A percentile compares a stretch with the other conserved stretches of the same genome.
phyloP scores from a whole-genome alignment of 2,888 invertebrate species.

The Monopis laevigella region DNA sequence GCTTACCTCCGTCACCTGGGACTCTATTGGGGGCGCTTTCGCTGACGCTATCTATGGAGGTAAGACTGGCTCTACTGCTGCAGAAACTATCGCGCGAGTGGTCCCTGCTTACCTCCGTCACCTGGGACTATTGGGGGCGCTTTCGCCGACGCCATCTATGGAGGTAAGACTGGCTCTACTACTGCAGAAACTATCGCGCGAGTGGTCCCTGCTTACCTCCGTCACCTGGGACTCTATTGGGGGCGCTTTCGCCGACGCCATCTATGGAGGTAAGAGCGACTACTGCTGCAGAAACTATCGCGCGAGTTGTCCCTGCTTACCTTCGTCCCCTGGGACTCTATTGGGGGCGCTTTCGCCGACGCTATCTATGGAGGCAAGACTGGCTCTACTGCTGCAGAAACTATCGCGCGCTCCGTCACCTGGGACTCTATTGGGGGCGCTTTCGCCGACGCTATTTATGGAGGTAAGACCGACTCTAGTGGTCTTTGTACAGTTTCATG shows the following conservation, averaged over 20 bases:
- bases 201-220: constrained; percentile 79
- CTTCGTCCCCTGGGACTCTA: constrained; percentile 77
- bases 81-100: constrained; percentile 79
- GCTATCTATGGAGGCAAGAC: constrained; percentile 70
- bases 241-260: constrained; percentile 71
- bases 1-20: constrained; percentile 78
- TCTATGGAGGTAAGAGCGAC: constrained; percentile 71
- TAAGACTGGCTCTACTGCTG: constrained; percentile 68
- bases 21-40: constrained; percentile 72
- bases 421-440: constrained; percentile 77
- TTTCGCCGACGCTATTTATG: constrained; percentile 73
- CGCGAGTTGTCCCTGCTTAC: constrained; percentile 79
- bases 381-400: constrained; percentile 75
- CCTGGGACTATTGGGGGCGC: constrained; percentile 77
- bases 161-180: constrained; percentile 71
- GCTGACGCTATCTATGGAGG: constrained; percentile 74
- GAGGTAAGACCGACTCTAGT: too few species aligned
- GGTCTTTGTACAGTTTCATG: too few species aligned
- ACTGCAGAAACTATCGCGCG: constrained; percentile 75
- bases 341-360: constrained; percentile 74
- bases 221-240: constrained; percentile 80
- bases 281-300: constrained; percentile 75
- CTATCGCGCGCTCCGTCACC: constrained; percentile 75
- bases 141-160: constrained; percentile 73
- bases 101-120: constrained; percentile 77